phyloP scores from a whole-genome alignment of 2,888 invertebrate species.

The Plebejus melissa region DNA sequence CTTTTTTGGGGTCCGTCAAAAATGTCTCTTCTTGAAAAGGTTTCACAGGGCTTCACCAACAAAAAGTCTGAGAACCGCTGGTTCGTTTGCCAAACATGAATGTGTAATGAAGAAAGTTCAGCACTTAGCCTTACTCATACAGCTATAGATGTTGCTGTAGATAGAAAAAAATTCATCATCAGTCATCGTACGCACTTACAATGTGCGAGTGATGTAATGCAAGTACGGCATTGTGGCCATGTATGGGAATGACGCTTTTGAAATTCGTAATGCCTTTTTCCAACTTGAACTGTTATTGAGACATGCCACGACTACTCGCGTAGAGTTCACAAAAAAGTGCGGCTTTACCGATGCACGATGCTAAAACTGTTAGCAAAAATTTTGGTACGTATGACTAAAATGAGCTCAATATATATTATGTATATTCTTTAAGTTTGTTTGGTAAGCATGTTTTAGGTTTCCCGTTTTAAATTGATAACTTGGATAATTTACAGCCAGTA shows the following conservation, averaged over 20 bases:
- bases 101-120: neutral
- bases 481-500: neutral
- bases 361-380: neutral
- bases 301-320: conserved; percentile 18
- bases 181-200: neutral
- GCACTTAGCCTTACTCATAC: neutral
- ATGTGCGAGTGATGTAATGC: conserved; percentile 19
- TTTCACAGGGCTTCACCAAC: too few relatives aligned
- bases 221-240: conserved; percentile 25
- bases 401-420: too few relatives aligned
- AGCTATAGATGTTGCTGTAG: neutral
- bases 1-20: neutral
- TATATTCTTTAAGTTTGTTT: too few relatives aligned
- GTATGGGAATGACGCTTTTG: conserved; percentile 27
- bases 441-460: too few relatives aligned
- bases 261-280: conserved; percentile 25
- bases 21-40: too few relatives aligned
- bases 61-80: neutral
- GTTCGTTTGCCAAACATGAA: neutral
- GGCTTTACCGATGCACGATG: neutral
- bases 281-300: conserved; percentile 23
- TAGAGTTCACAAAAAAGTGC: neutral
- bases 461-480: too few relatives aligned
- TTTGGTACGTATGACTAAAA: too few relatives aligned
- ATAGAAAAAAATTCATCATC: neutral